These are phyloP conservation scores for Caenorhabditis afra DNA, from an alignment of 2,888 invertebrate genomes.

Conservation along the genomic window DNA sequence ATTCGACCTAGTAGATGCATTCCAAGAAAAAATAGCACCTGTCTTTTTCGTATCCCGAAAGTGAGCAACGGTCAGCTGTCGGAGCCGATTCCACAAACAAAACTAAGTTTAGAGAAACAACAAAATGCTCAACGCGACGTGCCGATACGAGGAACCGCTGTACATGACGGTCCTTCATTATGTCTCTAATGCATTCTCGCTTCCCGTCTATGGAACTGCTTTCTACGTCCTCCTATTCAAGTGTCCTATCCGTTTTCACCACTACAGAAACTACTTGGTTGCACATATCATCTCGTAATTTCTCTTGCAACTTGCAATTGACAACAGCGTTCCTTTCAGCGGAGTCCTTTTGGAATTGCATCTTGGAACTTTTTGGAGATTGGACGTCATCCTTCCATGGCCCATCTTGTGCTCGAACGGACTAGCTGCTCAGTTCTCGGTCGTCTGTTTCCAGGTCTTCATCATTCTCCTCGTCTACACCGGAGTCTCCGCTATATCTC, in stretches of 20 bases:
- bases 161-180: neutral
- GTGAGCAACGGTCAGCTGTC: no score
- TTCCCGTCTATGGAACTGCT: neutral
- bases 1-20: no score
- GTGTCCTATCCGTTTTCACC: neutral
- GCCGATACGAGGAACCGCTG: neutral
- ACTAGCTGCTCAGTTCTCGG: neutral
- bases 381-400: neutral
- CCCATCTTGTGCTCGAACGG: neutral
- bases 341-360: neutral
- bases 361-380: neutral
- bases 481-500: neutral
- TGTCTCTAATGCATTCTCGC: neutral
- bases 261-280: neutral
- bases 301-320: neutral
- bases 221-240: neutral
- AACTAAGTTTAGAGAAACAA: no score
- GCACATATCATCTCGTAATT: neutral
- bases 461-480: neutral
- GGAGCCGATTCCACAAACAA: no score
- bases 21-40: no score
- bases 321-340: neutral
- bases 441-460: neutral
- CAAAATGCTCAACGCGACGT: constrained; percentile 1
- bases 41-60: no score